These are phyloP conservation scores for Scaptomyza cyrtandrae DNA, from an alignment of 2,888 invertebrate genomes.

Conservation along the genomic window DNA sequence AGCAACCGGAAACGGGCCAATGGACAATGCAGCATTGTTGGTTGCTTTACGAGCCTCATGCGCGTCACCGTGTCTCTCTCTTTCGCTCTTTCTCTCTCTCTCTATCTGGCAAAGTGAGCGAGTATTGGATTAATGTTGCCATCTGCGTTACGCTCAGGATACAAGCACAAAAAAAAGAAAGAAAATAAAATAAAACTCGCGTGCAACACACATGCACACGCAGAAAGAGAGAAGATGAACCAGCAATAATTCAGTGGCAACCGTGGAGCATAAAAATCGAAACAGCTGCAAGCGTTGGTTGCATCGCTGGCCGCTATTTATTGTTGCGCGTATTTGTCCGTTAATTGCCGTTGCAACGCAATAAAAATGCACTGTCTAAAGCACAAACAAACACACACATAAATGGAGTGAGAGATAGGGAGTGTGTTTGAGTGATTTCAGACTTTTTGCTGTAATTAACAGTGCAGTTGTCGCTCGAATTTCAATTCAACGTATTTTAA, in stretches of 20 bases:
- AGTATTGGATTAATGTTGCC: conserved; percentile 69
- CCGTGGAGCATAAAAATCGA: conserved; percentile 70
- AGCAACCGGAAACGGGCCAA: conserved; percentile 38
- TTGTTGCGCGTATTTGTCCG: conserved; percentile 72
- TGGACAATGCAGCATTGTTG: conserved; percentile 52
- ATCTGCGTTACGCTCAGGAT: conserved; percentile 57
- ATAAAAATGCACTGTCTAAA: conserved; percentile 60
- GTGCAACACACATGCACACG: conserved; percentile 24
- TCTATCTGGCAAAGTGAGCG: conserved; percentile 15
- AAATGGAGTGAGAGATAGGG: neutral
- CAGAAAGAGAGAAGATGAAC: conserved; percentile 53
- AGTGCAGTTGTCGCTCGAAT: conserved; percentile 34
- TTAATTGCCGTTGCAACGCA: conserved; percentile 69
- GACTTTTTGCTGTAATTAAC: conserved; percentile 60
- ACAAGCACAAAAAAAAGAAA: conserved; percentile 16
- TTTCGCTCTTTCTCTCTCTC: neutral
- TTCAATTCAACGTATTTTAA: conserved; percentile 60
- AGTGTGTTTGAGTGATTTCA: conserved; percentile 12
- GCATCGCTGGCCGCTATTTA: conserved; percentile 57
- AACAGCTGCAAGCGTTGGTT: conserved; percentile 64
- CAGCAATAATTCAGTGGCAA: conserved; percentile 76
- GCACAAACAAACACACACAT: conserved; percentile 6
- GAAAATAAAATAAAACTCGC: neutral
- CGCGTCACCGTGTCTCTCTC: conserved; percentile 9
- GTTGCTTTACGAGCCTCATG: conserved; percentile 69